Evolutionary conservation across 2,888 invertebrate genomes (phyloP), one percentile per base, ranked within the genome.

Genomic region (Allygus modestus): DNA sequence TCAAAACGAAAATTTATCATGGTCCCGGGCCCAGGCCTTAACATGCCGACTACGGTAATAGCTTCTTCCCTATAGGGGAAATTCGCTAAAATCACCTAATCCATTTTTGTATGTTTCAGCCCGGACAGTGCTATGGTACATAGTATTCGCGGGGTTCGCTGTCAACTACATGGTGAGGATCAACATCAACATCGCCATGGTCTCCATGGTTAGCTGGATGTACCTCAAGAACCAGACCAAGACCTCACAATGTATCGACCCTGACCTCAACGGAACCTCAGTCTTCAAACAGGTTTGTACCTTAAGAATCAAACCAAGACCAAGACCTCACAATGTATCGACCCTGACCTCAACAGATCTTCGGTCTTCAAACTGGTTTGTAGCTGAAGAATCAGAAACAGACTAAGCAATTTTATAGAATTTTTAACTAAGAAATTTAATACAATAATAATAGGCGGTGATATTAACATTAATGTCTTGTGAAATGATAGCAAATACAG

Each of bases 81-180:
- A n/a, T n/a, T n/a, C n/a, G n/a, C n/a, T n/a, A n/a, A n/a, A 37
- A 37, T 37, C 9, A 9, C 37, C 37, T 37, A 7, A 37, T 37
- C 37, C 37, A 4, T 7, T n/a, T 37, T 4, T 54, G 20, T 54
- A 17, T 54, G 75, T 90, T 41, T 89, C 89, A 84, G 91, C 91
- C 83, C 89, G 91, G 81, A 88, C 89, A 51, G 92, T 94, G 17
- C 90, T 94, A 17, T 94, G 94, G 94, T 91, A 92, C 87, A 89
- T 94, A 87, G 92, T 92, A 0, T 94, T 94, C 89, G 90, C 91
- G 84, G 94, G 94, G 17, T 94, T 94, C 88, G 94, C 93, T 5
- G 92, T 94, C 79, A 94, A 94, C 89, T 94, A 94, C 88, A 94
- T 94, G 93, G 90, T 94, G 23, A 91, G 94, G 33, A 93, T 94